A percentile compares a stretch with the other conserved stretches of the same genome.
Conservation (phyloP, 64 coral and sea anemone species). For the Montipora cactus region DNA sequence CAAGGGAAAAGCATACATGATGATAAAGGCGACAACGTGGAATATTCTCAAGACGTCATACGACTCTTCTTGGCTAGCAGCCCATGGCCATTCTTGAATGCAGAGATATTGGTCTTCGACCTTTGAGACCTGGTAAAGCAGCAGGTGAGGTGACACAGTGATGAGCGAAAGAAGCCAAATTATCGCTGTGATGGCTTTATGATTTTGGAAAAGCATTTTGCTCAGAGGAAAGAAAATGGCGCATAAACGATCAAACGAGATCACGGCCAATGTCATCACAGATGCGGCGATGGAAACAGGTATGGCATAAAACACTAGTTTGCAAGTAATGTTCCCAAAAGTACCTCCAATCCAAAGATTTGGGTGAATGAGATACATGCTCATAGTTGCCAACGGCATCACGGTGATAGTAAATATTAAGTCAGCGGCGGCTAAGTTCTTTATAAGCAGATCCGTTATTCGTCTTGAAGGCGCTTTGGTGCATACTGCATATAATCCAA, state of each 20-base stretch:
- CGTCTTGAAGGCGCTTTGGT: conserved; percentile 38
- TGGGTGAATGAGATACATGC: background rate
- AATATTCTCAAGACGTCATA: conserved; percentile 29
- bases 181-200: conserved; percentile 30
- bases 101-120: background rate
- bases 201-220: conserved; percentile 28
- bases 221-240: conserved; percentile 69
- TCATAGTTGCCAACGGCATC: conserved; percentile 31
- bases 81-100: conserved; percentile 43
- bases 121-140: conserved; percentile 10
- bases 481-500: conserved; percentile 68
- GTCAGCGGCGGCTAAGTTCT: conserved; percentile 70
- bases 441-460: conserved; percentile 57
- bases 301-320: conserved; percentile 8
- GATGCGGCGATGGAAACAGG: conserved; percentile 63
- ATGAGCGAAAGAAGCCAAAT: conserved; percentile 64
- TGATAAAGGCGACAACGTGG: conserved; percentile 33
- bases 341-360: conserved; percentile 61
- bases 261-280: conserved; percentile 63
- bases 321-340: conserved; percentile 51
- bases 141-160: conserved; percentile 26
- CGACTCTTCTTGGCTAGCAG: background rate
- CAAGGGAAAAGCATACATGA: conserved; percentile 61
- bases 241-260: conserved; percentile 71
- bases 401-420: conserved; percentile 31